These are phyloP conservation scores for Laupala kohalensis DNA, from an alignment of 1,140 invertebrate genomes.

Conservation along the genomic window DNA sequence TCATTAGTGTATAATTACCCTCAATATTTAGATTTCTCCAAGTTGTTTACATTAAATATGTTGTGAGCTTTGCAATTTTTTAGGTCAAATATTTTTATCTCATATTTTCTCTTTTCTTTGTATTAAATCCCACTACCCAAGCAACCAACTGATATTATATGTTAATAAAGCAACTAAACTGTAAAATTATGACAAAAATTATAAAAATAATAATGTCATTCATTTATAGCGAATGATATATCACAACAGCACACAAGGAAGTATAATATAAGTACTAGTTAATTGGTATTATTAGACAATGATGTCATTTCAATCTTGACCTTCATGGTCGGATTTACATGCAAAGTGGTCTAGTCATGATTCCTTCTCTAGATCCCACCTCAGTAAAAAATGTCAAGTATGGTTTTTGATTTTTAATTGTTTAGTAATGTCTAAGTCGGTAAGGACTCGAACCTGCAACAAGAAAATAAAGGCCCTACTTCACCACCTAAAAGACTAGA, in stretches of 20 bases:
- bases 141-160: neutral
- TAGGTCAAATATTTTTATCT: too few relatives aligned
- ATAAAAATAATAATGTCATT: neutral
- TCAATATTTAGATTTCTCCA: too few relatives aligned
- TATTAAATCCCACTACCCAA: neutral
- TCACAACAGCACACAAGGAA: neutral
- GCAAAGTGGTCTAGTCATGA: neutral
- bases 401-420: neutral
- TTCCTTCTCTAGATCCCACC: neutral
- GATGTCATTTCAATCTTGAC: neutral
- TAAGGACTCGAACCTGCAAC: conserved; percentile 39
- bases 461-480: conserved; percentile 23
- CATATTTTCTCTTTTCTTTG: too few relatives aligned
- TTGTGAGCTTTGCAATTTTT: too few relatives aligned
- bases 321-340: neutral
- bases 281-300: neutral
- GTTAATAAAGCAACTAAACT: neutral
- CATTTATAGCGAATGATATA: neutral
- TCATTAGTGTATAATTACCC: too few relatives aligned
- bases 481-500: neutral
- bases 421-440: conserved; percentile 39
- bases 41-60: too few relatives aligned
- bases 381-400: neutral
- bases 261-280: neutral
- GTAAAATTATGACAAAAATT: neutral